Percentiles rank a stretch among this genome's conserved stretches.
Conservation (phyloP, 2,113 vertebrate genomes). For the Ploceus nigricollis region DNA sequence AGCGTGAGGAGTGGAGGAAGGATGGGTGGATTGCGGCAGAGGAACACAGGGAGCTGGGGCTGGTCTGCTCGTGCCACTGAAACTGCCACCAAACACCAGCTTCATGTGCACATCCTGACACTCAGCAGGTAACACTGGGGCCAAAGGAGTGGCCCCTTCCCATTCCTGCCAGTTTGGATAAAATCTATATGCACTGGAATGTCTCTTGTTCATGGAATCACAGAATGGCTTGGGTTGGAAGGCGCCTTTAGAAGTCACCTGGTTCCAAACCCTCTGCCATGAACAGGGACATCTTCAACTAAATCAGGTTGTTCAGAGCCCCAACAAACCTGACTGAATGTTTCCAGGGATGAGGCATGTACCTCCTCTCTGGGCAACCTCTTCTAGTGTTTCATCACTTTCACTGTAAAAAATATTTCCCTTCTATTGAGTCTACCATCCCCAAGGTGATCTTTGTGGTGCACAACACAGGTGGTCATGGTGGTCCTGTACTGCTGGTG, state of each 20-base stretch:
- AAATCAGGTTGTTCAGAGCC: background rate
- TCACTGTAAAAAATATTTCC: background rate
- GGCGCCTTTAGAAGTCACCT: background rate
- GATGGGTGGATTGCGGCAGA: background rate
- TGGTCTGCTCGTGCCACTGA: background rate
- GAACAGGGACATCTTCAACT: background rate
- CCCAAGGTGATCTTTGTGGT: background rate
- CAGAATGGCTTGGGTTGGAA: background rate
- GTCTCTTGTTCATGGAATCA: background rate
- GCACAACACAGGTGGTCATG: background rate
- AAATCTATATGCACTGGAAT: background rate
- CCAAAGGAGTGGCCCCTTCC: background rate
- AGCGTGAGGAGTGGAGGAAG: fast-evolving
- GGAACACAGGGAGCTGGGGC: background rate
- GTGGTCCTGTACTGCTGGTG: background rate
- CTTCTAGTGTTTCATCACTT: background rate
- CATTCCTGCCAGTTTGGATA: background rate
- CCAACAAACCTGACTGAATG: background rate
- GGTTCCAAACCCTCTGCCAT: background rate
- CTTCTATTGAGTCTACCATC: fast-evolving
- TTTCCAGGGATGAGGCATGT: background rate
- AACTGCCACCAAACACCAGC: background rate
- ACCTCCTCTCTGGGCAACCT: background rate
- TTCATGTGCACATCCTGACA: background rate
- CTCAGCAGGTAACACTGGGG: background rate